These are phyloP conservation scores for Leptoclinus maculatus DNA, from an alignment of 2,797 vertebrate species.

Conservation along the genomic window DNA sequence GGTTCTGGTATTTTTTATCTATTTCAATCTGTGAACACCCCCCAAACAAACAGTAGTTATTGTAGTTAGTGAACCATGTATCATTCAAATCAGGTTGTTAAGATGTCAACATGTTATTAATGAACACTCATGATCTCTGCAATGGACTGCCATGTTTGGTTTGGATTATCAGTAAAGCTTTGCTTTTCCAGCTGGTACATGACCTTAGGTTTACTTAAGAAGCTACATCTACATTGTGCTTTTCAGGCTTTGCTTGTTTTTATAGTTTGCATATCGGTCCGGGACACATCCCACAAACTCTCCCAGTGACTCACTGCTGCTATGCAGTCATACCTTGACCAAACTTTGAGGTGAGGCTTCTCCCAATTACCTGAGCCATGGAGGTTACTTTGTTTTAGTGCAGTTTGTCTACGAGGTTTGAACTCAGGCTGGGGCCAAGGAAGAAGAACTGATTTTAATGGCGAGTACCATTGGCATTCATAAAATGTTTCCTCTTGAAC, in stretches of 20 bases:
- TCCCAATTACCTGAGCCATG: not conserved
- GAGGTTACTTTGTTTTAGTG: not conserved
- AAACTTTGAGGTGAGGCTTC: constrained; percentile 9
- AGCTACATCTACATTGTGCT: constrained; percentile 1
- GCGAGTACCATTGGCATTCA: not conserved
- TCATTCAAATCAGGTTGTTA: not conserved
- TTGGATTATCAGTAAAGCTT: not conserved
- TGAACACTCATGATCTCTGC: not conserved
- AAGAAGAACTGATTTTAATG: not conserved
- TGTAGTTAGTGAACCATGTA: not conserved
- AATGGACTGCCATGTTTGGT: not conserved
- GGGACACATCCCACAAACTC: not conserved
- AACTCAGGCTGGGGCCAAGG: not conserved
- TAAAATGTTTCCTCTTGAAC: not conserved
- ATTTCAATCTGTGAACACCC: constrained; percentile 84
- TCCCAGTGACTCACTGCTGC: constrained; percentile 7
- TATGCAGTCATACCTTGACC: not conserved
- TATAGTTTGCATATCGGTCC: constrained; percentile 4
- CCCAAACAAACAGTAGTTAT: not conserved
- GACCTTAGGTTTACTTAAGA: not conserved
- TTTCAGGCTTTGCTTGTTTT: not conserved
- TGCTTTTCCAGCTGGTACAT: not conserved
- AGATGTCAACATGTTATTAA: not conserved
- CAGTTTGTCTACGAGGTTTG: not conserved
- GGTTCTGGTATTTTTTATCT: constrained; percentile 80